Evolutionary conservation across 2,113 vertebrate species (phyloP), one percentile per base, ranked within the genome.

Genomic region (Microtus oregoni): DNA sequence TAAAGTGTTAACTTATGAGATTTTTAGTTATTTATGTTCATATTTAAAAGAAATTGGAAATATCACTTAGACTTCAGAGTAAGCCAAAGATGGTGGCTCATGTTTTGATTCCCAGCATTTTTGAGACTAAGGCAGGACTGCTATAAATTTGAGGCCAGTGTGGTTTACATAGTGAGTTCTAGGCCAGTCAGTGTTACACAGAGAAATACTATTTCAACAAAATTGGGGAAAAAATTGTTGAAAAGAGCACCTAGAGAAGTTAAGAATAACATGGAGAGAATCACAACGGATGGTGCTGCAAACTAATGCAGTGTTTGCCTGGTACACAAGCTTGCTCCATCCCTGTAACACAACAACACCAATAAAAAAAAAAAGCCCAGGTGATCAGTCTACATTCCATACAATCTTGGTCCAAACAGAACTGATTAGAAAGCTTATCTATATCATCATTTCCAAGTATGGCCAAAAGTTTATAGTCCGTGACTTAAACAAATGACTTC

Each of bases 181-280:
- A 86, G 26, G 63, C 15, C 65, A 44, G 28, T 32, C 63, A 12
- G 26, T 63, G 83, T 63, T 47, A 47, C 17, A 86, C 20, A 68
- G 17, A 86, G 41, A 68, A 86, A 65, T 65, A 30, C 41, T 65
- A 28, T 47, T 41, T 85, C 24, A 85, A 85, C 58, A 65, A 85
- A 65, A 44, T 5, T 67, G 44, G 30, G 19, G 1, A 83, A 61
- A 58, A 14, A 83, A 38, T 7, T 65, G 67, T 68, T 68, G 77
- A 78, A 67, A 65, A 86, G 26, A 63, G 41, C 26, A 67, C 24
- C 41, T 20, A 47, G 15, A 47, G 5, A 50, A 61, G 75, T 75
- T 24, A 92, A 44, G 22, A 92, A 22, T 12, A 78, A n/a, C n/a
- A 92, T 73, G 70, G 44, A 92, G 78, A 47, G 44, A 96, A 86